Base-by-base conservation (phyloP, 2,888 invertebrate genomes). In the Agriopis leucophaearia region DNA sequence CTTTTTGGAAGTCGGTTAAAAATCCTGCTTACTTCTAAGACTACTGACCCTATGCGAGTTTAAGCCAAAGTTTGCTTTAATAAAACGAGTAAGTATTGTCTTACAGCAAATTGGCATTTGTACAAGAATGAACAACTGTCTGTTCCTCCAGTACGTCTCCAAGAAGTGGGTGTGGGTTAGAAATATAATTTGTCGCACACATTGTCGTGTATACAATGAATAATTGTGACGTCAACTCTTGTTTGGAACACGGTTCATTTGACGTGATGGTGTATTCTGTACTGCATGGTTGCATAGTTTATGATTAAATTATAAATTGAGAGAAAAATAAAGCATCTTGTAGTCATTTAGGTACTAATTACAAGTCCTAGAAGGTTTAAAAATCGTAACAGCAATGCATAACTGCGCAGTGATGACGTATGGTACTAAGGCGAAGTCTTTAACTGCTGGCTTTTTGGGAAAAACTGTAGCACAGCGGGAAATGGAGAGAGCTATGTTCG, bases 151-250 rank as follows among this genome's bases (percentile, higher is more conserved):
- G 16, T 15, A 16, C 38, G 36, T 36, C 27, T 10, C 38, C 59
- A 63, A 63, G 63, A 52, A 52, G 45, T 51, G 47, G 18, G 56
- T 51, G 64, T 48, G 44, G 51, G 68, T 64, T 67, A 60, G 60
- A 69, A 64, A 86, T 83, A 84, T 83, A 81, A 86, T 85, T 86
- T 86, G 85, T 81, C 80, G 79, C 81, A 75, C 77, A 78, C 80
- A 79, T 80, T 83, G 79, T 78, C 76, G 75, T 73, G 75, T 76
- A 64, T 70, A 71, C 74, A 78, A 75, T 73, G 76, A 78, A 78
- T 85, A 78, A 83, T 81, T 80, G 80, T 79, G 78, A 80, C 58
- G 66, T 66, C 69, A 66, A 18, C 57, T 55, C 56, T 59, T 66
- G 62, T 70, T 66, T 68, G 69, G 54, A 64, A 47, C 57, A 55